A percentile compares a stretch with the other conserved stretches of the same genome.
Evolutionary conservation across 2,888 invertebrate genomes (phyloP).

Genomic region (Lingula anatina): DNA sequence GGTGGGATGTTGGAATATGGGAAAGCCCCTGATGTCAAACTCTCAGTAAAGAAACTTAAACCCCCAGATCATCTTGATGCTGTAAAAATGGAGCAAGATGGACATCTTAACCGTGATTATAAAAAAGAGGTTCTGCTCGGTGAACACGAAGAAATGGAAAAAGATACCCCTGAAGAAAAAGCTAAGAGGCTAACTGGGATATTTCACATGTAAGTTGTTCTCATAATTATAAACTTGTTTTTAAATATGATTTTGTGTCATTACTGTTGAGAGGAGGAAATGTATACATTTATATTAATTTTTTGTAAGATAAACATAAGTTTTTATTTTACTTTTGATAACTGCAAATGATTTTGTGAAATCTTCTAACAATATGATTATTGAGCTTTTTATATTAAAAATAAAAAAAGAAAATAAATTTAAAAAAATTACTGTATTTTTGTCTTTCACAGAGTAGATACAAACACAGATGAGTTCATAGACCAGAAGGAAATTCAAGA

Average conservation of each 20-base stretch:
- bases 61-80: constrained; percentile 54
- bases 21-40: no score
- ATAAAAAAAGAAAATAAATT: no score
- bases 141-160: constrained; percentile 42
- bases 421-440: no score
- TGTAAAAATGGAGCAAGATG: constrained; percentile 54
- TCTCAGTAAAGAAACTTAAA: constrained; percentile 37
- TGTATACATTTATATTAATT: no score
- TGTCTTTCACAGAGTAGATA: constrained; percentile 44
- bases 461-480: constrained; percentile 39
- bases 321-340: constrained; percentile 1
- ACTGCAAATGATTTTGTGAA: constrained; percentile 2
- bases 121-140: constrained; percentile 54
- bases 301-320: neutral
- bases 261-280: no score
- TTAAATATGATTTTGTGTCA: no score
- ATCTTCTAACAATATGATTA: neutral
- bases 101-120: constrained; percentile 54
- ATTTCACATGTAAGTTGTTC: constrained; percentile 19
- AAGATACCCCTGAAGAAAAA: constrained; percentile 24
- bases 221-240: no score
- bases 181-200: constrained; percentile 42
- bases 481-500: constrained; percentile 42
- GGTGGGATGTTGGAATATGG: no score
- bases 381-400: no score